phyloP scores from a whole-genome alignment of 2,797 vertebrate genomes.

The Anableps anableps region DNA sequence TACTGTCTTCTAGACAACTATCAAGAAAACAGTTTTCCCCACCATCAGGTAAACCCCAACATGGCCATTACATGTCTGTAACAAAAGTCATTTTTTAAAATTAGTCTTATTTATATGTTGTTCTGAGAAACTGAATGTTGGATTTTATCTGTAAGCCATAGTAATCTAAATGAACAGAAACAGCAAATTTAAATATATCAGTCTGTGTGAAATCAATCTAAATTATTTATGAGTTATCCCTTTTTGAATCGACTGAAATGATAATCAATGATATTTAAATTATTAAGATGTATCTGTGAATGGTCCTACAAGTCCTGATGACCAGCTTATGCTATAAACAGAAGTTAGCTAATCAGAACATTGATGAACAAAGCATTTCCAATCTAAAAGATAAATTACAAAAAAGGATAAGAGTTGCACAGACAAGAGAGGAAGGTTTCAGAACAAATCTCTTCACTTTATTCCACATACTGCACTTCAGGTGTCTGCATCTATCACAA shows the following conservation, averaged over 20 bases:
- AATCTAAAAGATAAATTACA: background rate
- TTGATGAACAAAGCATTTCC: background rate
- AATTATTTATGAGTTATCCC: background rate
- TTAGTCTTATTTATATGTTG: background rate
- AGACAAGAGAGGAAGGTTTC: constrained; percentile 21
- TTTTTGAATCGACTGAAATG: background rate
- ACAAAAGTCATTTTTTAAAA: background rate
- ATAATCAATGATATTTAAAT: background rate
- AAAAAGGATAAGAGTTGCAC: background rate
- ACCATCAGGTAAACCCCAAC: background rate
- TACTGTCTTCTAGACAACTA: background rate
- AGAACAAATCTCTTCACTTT: constrained; percentile 74
- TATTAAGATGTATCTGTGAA: background rate
- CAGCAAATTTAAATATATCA: background rate
- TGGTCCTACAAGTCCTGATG: background rate
- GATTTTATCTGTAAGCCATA: background rate
- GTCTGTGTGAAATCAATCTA: background rate
- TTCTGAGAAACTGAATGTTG: background rate
- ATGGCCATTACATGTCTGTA: background rate
- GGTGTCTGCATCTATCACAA: constrained; percentile 79
- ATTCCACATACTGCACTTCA: constrained; percentile 82
- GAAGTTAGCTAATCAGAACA: background rate
- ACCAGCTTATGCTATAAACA: too few species aligned
- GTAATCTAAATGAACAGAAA: background rate
- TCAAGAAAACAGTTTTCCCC: background rate